These are phyloP conservation scores for Hylaea fasciaria DNA, from an alignment of 2,888 invertebrate genomes.

Conservation along the genomic window DNA sequence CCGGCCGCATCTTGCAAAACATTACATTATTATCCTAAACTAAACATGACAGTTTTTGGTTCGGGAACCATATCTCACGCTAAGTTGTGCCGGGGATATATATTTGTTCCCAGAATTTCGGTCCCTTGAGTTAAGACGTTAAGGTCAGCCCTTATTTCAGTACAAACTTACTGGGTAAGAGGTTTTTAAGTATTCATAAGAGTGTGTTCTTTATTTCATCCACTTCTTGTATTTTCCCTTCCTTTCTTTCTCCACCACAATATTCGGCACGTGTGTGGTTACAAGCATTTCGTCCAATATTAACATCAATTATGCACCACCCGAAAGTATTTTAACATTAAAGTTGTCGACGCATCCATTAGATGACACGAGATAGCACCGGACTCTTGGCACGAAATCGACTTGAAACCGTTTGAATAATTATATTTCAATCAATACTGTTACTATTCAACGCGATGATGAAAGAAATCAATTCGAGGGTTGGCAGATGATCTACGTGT, in stretches of 20 bases:
- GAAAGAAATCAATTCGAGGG: conserved; percentile 33
- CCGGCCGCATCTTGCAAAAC: conserved; percentile 53
- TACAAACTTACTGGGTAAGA: conserved; percentile 19
- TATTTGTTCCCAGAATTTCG: conserved; percentile 16
- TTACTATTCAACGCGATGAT: conserved; percentile 29
- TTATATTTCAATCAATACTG: conserved; percentile 32
- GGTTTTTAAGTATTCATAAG: conserved; percentile 24
- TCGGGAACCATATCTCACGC: conserved; percentile 24
- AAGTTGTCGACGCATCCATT: conserved; percentile 50
- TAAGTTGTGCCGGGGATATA: conserved; percentile 7
- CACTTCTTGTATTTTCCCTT: conserved; percentile 6
- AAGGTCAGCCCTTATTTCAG: conserved; percentile 20
- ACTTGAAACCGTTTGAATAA: conserved; percentile 44
- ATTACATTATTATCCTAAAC: conserved; percentile 48
- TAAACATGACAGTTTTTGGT: conserved; percentile 34
- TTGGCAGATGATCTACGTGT: conserved; percentile 46
- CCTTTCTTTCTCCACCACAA: neutral
- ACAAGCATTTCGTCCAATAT: conserved; percentile 13
- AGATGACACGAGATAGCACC: conserved; percentile 46
- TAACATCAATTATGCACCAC: conserved; percentile 33
- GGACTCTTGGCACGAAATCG: conserved; percentile 58
- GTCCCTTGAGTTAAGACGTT: conserved; percentile 4
- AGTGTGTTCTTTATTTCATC: conserved; percentile 17
- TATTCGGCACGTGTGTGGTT: conserved; percentile 8
- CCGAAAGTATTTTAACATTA: conserved; percentile 44